Percentiles rank a stretch among this genome's conserved stretches.
Evolutionary conservation across 2,888 invertebrate genomes (phyloP).

Genomic region (Campoletis raptor): DNA sequence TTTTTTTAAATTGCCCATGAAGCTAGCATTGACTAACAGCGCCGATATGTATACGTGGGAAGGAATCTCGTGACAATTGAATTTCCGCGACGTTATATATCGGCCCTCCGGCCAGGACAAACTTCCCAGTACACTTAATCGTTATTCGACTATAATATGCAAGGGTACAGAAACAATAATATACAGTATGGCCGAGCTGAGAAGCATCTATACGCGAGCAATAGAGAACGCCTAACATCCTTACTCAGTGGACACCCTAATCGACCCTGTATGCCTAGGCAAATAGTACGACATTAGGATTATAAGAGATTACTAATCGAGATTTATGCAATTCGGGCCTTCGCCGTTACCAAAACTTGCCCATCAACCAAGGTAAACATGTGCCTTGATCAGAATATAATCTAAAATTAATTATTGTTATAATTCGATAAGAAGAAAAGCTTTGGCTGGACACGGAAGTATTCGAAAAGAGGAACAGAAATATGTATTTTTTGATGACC

Average conservation of each 20-base stretch:
- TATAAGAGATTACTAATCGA: conserved; percentile 80
- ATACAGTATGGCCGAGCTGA: conserved; percentile 59
- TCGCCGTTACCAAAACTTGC: conserved; percentile 53
- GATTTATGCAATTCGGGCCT: conserved; percentile 79
- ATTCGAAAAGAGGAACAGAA: neutral
- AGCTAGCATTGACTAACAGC: neutral
- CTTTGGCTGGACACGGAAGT: neutral
- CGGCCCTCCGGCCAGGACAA: conserved; percentile 77
- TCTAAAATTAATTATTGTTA: conserved; percentile 2
- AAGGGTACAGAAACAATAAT: conserved; percentile 78
- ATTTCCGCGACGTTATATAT: conserved; percentile 58
- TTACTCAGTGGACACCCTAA: conserved; percentile 62
- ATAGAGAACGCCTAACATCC: conserved; percentile 32
- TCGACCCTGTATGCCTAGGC: conserved; percentile 76
- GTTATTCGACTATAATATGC: conserved; percentile 83
- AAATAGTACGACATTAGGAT: conserved; percentile 83
- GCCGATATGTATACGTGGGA: neutral
- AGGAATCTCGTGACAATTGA: conserved; percentile 67
- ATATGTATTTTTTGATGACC: neutral
- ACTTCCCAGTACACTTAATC: conserved; percentile 81
- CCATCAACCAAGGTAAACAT: conserved; percentile 60
- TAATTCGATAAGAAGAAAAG: neutral
- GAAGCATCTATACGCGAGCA: conserved; percentile 47
- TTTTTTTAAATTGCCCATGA: neutral
- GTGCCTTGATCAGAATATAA: conserved; percentile 46